Conservation (phyloP, 2,113 vertebrate species). For the Pheucticus melanocephalus region DNA sequence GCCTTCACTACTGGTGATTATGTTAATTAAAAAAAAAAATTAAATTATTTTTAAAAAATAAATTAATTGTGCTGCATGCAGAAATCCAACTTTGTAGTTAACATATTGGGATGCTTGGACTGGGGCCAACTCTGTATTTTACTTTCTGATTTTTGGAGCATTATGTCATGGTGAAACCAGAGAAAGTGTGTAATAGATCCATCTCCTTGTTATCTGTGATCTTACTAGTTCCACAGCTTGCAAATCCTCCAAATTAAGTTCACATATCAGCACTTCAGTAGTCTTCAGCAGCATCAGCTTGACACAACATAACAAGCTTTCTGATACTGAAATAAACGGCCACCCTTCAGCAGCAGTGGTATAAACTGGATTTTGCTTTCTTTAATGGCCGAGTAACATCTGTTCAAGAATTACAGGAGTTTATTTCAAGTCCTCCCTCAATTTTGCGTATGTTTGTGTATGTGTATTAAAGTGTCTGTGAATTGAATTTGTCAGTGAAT, state of each 20-base stretch:
- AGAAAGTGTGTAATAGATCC: constrained; percentile 61
- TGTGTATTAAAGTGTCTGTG: neutral
- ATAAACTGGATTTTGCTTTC: neutral
- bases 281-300: constrained; percentile 47
- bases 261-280: constrained; percentile 66
- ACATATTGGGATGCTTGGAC: constrained; percentile 45
- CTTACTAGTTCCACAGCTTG: constrained; percentile 66
- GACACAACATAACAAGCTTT: constrained; percentile 48
- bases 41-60: neutral
- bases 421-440: neutral
- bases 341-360: neutral
- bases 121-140: constrained; percentile 49
- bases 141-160: constrained; percentile 58
- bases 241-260: constrained; percentile 68
- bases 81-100: neutral
- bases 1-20: neutral
- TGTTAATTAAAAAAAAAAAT: neutral
- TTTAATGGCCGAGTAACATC: neutral
- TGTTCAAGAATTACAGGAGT: neutral
- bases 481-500: neutral
- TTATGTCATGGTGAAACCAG: constrained; percentile 63
- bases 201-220: constrained; percentile 65
- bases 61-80: neutral
- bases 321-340: constrained; percentile 24
- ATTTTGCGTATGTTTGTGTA: neutral